phyloP scores from a whole-genome alignment of 1,140 invertebrate genomes.

The Drosophila willistoni region DNA sequence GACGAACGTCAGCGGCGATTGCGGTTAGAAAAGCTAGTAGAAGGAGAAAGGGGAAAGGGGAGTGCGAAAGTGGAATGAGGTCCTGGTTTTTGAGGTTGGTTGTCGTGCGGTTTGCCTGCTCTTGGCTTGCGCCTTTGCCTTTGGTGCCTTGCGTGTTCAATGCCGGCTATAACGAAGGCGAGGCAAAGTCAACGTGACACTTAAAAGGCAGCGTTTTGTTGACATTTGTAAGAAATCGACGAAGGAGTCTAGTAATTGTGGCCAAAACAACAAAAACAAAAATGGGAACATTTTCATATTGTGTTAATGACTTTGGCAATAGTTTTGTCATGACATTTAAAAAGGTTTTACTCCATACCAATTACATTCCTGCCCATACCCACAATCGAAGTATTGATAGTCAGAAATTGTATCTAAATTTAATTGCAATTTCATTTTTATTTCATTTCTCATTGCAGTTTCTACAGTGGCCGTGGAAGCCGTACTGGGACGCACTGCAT shows the following conservation, averaged over 20 bases:
- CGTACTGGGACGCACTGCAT: slow-evolving; percentile 90
- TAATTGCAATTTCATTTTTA: slow-evolving; percentile 12
- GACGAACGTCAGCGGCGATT: slow-evolving; percentile 60
- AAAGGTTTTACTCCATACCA: slow-evolving; percentile 39
- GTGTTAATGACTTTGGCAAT: slow-evolving; percentile 80
- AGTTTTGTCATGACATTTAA: slow-evolving; percentile 70
- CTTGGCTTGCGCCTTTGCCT: background rate
- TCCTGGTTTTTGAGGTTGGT: slow-evolving; percentile 28
- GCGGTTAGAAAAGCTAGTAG: slow-evolving; percentile 54
- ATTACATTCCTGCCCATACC: slow-evolving; percentile 3
- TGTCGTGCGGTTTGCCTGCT: slow-evolving; percentile 44
- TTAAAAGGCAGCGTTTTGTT: slow-evolving; percentile 80
- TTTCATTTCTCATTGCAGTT: slow-evolving; percentile 84
- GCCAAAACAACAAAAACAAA: slow-evolving; percentile 40
- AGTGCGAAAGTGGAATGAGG: background rate
- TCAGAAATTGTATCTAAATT: slow-evolving; percentile 10
- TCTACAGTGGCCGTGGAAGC: slow-evolving; percentile 89
- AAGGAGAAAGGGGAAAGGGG: background rate
- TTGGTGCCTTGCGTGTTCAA: slow-evolving; percentile 60
- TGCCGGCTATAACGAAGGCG: slow-evolving; percentile 23
- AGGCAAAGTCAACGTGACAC: slow-evolving; percentile 65
- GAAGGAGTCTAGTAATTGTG: slow-evolving; percentile 75
- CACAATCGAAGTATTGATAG: too few species aligned
- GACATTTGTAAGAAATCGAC: slow-evolving; percentile 76
- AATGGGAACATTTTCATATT: slow-evolving; percentile 70